phyloP scores from a whole-genome alignment of 2,113 vertebrate species.

The Reinhardtius hippoglossoides region DNA sequence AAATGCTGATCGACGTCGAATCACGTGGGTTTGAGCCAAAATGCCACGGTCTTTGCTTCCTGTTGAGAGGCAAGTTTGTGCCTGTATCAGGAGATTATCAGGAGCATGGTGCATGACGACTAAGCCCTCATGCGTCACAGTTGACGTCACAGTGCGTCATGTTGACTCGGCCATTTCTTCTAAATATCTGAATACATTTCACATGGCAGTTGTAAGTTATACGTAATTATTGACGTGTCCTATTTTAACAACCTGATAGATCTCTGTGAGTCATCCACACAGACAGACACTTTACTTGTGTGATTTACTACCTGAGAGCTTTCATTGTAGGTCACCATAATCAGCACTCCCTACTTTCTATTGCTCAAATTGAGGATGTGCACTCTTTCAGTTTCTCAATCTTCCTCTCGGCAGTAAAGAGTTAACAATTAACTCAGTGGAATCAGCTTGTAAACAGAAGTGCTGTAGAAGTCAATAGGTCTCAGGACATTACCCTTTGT shows the following conservation, averaged over 20 bases:
- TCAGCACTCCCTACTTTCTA: conserved; percentile 28
- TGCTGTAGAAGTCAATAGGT: conserved; percentile 71
- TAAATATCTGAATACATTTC: conserved; percentile 13
- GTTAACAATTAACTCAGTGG: conserved; percentile 78
- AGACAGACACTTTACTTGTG: neutral
- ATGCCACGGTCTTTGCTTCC: conserved; percentile 17
- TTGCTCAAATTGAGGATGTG: conserved; percentile 59
- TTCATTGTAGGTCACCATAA: conserved; percentile 47
- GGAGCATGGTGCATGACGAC: neutral
- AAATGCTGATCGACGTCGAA: conserved; percentile 57
- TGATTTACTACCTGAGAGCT: conserved; percentile 33
- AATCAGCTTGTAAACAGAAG: conserved; percentile 76
- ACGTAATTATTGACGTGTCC: conserved; percentile 12
- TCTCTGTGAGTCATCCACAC: conserved; percentile 26
- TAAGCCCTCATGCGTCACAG: conserved; percentile 26
- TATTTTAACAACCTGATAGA: conserved; percentile 5
- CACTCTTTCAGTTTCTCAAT: conserved; percentile 27
- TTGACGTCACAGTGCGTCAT: conserved; percentile 36
- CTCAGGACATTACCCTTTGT: conserved; percentile 76
- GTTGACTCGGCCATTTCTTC: neutral
- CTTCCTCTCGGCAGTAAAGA: conserved; percentile 45
- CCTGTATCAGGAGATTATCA: conserved; percentile 9
- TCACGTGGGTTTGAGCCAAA: conserved; percentile 29
- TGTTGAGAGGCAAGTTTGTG: conserved; percentile 21
- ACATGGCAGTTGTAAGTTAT: neutral